A percentile compares a stretch with the other conserved stretches of the same genome.
Evolutionary conservation across 2,113 vertebrate species (phyloP).

Genomic region (Tursiops truncatus): DNA sequence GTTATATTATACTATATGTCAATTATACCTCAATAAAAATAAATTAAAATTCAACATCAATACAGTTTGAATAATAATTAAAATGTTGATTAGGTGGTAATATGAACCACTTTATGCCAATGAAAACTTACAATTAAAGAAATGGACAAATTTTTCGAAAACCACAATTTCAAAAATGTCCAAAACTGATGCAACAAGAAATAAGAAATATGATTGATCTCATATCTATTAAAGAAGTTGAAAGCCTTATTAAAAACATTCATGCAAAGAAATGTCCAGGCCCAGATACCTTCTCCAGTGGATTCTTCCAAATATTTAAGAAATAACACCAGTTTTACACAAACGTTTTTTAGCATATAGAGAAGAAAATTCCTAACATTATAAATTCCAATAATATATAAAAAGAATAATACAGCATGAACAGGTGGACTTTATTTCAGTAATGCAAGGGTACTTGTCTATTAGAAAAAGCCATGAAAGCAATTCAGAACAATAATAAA

Average conservation of each 20-base stretch:
- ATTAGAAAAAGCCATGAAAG: not conserved
- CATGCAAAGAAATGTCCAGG: not conserved
- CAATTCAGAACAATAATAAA: not conserved
- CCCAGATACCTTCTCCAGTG: not conserved
- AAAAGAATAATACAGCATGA: not conserved
- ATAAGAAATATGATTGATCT: not conserved
- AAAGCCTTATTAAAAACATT: not conserved
- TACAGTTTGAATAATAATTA: not conserved
- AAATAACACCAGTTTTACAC: not conserved
- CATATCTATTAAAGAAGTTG: not conserved
- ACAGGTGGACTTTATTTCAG: not conserved
- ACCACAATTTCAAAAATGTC: not conserved
- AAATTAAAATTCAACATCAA: not conserved
- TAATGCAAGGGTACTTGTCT: not conserved
- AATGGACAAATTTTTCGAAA: not conserved
- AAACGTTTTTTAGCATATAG: not conserved
- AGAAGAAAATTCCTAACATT: not conserved
- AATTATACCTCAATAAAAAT: not conserved
- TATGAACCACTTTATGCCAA: not conserved
- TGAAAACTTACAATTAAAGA: not conserved
- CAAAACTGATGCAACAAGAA: not conserved
- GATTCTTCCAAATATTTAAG: not conserved
- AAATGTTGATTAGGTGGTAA: not conserved
- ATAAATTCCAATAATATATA: not conserved
- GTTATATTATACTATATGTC: not conserved